Evolutionary conservation across 2,888 invertebrate genomes (phyloP), one percentile per base, ranked within the genome.

Genomic region (Leptothorax acervorum): DNA sequence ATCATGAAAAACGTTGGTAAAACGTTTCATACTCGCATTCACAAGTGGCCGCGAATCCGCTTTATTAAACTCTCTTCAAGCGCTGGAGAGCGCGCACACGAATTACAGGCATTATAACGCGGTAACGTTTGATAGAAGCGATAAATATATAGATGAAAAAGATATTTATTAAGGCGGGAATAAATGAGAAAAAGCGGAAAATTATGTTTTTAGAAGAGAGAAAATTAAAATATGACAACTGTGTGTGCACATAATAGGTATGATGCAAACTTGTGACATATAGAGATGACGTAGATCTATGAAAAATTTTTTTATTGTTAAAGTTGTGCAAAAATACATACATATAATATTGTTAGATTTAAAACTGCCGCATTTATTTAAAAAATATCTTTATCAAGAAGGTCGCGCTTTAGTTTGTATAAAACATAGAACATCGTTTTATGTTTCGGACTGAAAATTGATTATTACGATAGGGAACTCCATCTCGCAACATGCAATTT

Each of bases 1-100:
- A 86, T 86, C 79, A 76, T 60, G 78, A 83, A 85, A 86, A 89
- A 78, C 82, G 85, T 82, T 75, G 86, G 89, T 79, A 83, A 89
- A 89, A 82, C 65, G 70, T 71, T 45, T 78, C 63, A 63, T 42
- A 63, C 51, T 71, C 35, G 53, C 78, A 83, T 89, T 87, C 85
- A 88, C 81, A 85, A 66, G 90, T 86, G 88, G 85, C 85, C 88
- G 76, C 62, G 68, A 51, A 65, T 60, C 39, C 73, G 84, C 85
- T 89, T 89, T 89, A 89, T 88, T 83, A 88, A 85, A 84, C 76
- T 62, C 76, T 62, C 70, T 63, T 82, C 83, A 82, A 81, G 73
- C 76, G 35, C 35, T 23, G n/a, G 23, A 51, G 63, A 73, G 63
- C 42, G 35, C 23, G 39, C 48, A 51, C 11, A 35, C 28, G 35